phyloP scores from a whole-genome alignment of 2,113 vertebrate genomes.

The Struthidea cinerea region DNA sequence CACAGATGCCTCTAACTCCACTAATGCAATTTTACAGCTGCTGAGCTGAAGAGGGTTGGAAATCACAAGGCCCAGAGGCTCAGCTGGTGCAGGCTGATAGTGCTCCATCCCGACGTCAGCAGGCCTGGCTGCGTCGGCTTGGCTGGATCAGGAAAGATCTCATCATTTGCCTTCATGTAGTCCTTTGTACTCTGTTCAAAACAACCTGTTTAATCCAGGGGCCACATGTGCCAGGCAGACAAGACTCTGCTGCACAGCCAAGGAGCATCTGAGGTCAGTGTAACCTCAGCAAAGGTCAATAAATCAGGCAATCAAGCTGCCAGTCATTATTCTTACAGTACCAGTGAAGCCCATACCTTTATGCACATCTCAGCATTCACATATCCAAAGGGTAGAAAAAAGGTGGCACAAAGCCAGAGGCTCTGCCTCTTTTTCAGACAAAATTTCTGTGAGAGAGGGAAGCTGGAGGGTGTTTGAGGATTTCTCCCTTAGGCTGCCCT shows the following conservation, averaged over 20 bases:
- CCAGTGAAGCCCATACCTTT: background rate
- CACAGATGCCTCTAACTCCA: constrained; percentile 3
- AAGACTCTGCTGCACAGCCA: background rate
- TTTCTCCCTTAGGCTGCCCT: background rate
- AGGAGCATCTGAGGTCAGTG: background rate
- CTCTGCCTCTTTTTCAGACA: background rate
- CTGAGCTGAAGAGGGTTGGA: background rate
- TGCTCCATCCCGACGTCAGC: background rate
- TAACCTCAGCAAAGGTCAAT: background rate
- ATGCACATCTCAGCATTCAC: background rate
- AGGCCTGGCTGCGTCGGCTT: background rate
- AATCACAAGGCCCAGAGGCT: background rate
- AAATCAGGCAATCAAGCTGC: background rate
- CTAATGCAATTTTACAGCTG: constrained; percentile 23
- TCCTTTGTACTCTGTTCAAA: background rate
- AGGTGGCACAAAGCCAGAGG: background rate
- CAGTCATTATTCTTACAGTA: background rate
- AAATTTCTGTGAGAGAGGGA: background rate
- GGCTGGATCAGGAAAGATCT: background rate
- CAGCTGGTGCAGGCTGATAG: constrained; percentile 32
- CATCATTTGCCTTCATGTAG: background rate
- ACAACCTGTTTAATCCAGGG: background rate
- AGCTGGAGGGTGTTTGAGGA: background rate
- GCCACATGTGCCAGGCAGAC: background rate
- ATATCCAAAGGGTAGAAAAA: background rate